Evolutionary conservation across 1,140 invertebrate species (phyloP), one percentile per base, ranked within the genome.

Genomic region (Pomacea maculata): DNA sequence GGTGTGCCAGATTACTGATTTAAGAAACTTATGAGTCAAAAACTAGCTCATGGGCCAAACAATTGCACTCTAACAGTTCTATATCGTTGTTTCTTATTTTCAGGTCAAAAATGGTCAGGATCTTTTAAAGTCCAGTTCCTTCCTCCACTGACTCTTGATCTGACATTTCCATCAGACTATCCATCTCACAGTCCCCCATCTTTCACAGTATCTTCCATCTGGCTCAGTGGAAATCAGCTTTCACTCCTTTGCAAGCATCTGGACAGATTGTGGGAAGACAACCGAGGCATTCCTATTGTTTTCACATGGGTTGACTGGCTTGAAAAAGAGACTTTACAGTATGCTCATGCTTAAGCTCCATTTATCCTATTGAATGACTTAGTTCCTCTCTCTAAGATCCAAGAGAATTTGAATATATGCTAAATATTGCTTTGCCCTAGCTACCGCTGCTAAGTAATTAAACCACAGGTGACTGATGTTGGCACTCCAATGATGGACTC

Each of bases 291-390:
- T 82, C 85, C 86, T 25, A 80, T 88, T 52, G 15, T 88, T 8
- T 87, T 82, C 72, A 85, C 83, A 45, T 88, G 88, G 88, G 79
- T 88, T n/a, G 83, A 87, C 76, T 88, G 87, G 86, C 78, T 88
- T 74, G 85, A 88, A 67, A 83, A 86, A 74, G 85, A 87, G 78
- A 64, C 78, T 25, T 70, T 86, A 9, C 84, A 80, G 87, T 88
- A 78, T 65, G n/a, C n/a, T 72, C 45, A 29, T 80, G 45, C 34
- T 45, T 45, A 45, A 45, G 34, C 34, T 45, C 3, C 34, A 45
- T 0, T 45, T 45, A 45, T 45, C 34, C 34, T 45, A 2, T 6
- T 45, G 34, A 45, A 45, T 45, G 25, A 25, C 25, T 25, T 25
- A 25, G 25, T 25, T 25, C 25, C 25, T 25, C 25, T 25, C 25